phyloP scores from a whole-genome alignment of 1,140 invertebrate species.

The Glossosoma conforme region DNA sequence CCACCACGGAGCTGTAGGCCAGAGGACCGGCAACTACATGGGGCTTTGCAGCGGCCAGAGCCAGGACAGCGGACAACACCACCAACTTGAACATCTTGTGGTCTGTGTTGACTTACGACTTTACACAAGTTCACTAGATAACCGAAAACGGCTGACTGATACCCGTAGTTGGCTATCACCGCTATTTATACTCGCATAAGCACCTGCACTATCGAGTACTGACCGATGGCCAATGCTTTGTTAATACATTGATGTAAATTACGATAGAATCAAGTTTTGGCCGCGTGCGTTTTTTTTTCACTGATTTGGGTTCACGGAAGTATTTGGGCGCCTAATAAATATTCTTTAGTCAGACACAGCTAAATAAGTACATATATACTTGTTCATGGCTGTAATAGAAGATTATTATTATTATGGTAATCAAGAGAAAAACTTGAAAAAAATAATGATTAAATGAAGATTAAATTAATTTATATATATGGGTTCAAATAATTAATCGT shows the following conservation, averaged over 20 bases:
- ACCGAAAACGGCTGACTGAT: slow-evolving; percentile 38
- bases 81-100: slow-evolving; percentile 51
- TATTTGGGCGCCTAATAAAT: too few species aligned
- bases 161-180: not conserved
- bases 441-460: not conserved
- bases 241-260: too few species aligned
- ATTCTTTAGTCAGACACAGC: too few species aligned
- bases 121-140: slow-evolving; percentile 37
- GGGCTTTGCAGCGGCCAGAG: slow-evolving; percentile 25
- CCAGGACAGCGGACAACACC: slow-evolving; percentile 45
- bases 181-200: slow-evolving; percentile 10
- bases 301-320: too few species aligned
- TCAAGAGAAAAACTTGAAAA: not conserved
- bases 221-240: too few species aligned
- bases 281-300: too few species aligned
- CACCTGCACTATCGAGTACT: too few species aligned
- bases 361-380: not conserved
- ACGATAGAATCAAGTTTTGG: too few species aligned
- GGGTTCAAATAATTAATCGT: too few species aligned
- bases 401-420: not conserved
- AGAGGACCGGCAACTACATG: slow-evolving; percentile 37
- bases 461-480: too few species aligned
- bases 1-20: slow-evolving; percentile 15
- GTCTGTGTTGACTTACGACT: slow-evolving; percentile 40
- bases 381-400: not conserved